Base-by-base conservation (phyloP, 2,888 invertebrate genomes). In the Ernsta delagoae region DNA sequence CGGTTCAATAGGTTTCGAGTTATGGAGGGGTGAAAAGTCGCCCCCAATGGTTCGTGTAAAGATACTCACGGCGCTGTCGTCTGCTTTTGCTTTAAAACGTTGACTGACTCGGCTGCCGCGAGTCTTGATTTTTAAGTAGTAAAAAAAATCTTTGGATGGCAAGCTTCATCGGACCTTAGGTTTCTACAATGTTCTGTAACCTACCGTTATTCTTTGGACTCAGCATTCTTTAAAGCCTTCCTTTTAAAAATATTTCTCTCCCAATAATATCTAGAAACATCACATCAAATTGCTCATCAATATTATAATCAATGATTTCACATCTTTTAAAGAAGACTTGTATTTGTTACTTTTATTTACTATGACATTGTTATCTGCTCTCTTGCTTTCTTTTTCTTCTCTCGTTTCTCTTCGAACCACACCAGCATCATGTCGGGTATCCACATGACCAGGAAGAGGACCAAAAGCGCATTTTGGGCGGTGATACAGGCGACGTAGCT, bases 401-500 rank as follows among this genome's bases (percentile, higher is more conserved):
- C 74, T 74, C 73, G 81, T 75, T 82, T 85, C 76, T 91, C 86
- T 79, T 89, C 72, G 72, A 88, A 72, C 81, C 79, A 75, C 34
- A 88, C 61, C 4, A 82, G 86, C 41, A 94, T 71, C 82, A 95
- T 93, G 78, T 96, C 96, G 16, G 95, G 93, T 5, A 93, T 81
- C 96, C 96, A 96, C 50, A 94, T 86, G 0, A 90, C 74, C 41
- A 95, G 83, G 1, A 96, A 90, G 24, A 94, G 60, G 0, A 95
- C 80, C 4, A 96, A 76, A 0, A 96, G 80, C 0, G 90, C 73
- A 79, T 95, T 95, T 78, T 96, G 95, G 0, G 95, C 94, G 71
- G 96, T 95, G 72, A 96, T 94, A 70, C 95, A 95, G 0, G 94
- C 78, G 1, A 94, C 80, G 78, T 95, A 96, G 73, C 96, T 96